Evolutionary conservation across 2,797 vertebrate species (phyloP).

Genomic region (Phataginus tetradactyla): DNA sequence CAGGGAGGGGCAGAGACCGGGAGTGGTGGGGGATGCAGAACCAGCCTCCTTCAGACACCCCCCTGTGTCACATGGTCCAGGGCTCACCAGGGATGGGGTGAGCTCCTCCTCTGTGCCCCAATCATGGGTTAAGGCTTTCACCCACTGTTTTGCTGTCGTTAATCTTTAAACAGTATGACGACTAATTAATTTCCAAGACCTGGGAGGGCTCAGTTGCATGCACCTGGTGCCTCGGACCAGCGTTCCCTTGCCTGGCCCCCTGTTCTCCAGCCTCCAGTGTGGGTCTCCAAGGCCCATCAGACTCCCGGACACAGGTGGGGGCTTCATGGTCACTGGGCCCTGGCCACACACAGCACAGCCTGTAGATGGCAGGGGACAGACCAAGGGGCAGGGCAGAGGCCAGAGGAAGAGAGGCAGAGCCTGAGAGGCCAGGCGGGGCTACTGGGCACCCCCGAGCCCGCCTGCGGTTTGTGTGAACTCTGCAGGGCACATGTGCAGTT

Average conservation of each 20-base stretch:
- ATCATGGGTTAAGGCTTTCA: neutral
- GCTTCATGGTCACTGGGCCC: neutral
- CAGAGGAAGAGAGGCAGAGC: neutral
- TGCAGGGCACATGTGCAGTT: rapidly evolving
- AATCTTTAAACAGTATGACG: constrained; percentile 57
- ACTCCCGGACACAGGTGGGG: neutral
- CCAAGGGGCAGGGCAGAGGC: neutral
- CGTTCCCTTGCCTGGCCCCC: neutral
- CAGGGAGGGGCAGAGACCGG: neutral
- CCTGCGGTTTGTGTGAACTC: neutral
- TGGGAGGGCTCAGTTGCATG: neutral
- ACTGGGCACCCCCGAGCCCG: neutral
- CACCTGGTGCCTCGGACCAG: neutral
- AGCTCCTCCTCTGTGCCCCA: neutral
- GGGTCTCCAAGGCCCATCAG: neutral
- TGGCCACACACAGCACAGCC: neutral
- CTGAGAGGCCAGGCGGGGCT: neutral
- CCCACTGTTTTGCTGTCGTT: neutral
- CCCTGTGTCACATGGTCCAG: neutral
- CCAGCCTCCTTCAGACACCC: neutral
- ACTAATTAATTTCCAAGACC: constrained; percentile 46
- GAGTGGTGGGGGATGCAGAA: neutral
- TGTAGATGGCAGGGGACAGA: neutral
- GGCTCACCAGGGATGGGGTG: neutral
- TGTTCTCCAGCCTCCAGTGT: rapidly evolving